These are phyloP conservation scores for Melanostigma gelatinosum DNA, from an alignment of 2,113 vertebrate genomes.

Conservation along the genomic window DNA sequence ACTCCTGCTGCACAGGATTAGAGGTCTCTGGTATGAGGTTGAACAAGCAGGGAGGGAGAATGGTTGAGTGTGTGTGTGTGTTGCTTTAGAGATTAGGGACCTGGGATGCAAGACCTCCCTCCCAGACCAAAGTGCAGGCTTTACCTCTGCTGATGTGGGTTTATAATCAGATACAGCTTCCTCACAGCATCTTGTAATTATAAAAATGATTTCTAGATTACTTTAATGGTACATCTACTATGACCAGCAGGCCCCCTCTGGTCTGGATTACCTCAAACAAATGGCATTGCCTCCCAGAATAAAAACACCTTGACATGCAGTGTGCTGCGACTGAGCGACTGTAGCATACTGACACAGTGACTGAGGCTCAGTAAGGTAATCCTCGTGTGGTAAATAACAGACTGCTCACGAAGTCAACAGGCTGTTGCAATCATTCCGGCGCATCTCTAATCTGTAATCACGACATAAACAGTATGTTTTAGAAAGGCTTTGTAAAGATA, in stretches of 20 bases:
- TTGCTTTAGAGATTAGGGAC: conserved; percentile 61
- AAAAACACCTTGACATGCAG: background rate
- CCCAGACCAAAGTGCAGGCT: conserved; percentile 62
- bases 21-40: conserved; percentile 55
- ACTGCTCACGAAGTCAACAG: conserved; percentile 9
- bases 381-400: conserved; percentile 55
- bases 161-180: conserved; percentile 23
- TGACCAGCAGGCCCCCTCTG: background rate
- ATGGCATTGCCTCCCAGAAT: background rate
- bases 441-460: background rate
- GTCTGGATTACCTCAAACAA: conserved; percentile 15
- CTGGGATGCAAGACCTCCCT: conserved; percentile 43
- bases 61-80: conserved; percentile 14
- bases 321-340: conserved; percentile 17
- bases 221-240: background rate
- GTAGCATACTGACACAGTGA: conserved; percentile 44
- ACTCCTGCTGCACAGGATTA: conserved; percentile 62
- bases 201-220: background rate
- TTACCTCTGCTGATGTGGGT: conserved; percentile 21
- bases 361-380: conserved; percentile 47
- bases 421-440: background rate
- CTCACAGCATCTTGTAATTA: background rate
- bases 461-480: background rate
- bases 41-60: conserved; percentile 44
- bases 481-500: background rate